Evolutionary conservation across 2,113 vertebrate genomes (phyloP).

Genomic region (Oreotrochilus melanogaster): DNA sequence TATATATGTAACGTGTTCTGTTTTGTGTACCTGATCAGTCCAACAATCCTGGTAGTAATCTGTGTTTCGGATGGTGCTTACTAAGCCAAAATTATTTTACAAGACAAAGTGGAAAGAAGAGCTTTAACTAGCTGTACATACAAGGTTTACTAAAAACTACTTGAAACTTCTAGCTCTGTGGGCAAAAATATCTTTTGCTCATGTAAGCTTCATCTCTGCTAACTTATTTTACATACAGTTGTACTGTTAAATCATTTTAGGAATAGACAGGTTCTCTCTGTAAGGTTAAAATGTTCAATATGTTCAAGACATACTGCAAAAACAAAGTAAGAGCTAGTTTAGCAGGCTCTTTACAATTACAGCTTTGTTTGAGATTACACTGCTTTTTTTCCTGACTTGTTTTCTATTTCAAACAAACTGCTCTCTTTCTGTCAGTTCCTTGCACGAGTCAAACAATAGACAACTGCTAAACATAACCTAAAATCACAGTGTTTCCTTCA

Average conservation of each 20-base stretch:
- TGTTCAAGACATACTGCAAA: not conserved
- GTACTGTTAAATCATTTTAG: not conserved
- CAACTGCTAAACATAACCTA: not conserved
- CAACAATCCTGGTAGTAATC: not conserved
- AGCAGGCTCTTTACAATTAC: not conserved
- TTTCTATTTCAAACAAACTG: not conserved
- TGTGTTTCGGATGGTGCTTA: not conserved
- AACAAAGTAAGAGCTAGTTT: not conserved
- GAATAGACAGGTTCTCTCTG: not conserved
- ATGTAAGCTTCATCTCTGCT: not conserved
- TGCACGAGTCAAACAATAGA: not conserved
- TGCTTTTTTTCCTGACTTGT: not conserved
- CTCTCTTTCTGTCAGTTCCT: not conserved
- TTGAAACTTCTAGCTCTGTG: not conserved
- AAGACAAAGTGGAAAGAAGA: not conserved
- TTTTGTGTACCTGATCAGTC: not conserved
- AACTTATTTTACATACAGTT: not conserved
- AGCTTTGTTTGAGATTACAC: not conserved
- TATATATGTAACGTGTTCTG: not conserved
- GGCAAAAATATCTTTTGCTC: not conserved
- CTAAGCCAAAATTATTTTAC: not conserved
- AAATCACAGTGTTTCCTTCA: not conserved
- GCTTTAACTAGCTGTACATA: not conserved
- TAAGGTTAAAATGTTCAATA: constrained; percentile 1
- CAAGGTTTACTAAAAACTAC: not conserved